phyloP scores from a whole-genome alignment of 2,113 vertebrate genomes.

The Ciconia stormi region DNA sequence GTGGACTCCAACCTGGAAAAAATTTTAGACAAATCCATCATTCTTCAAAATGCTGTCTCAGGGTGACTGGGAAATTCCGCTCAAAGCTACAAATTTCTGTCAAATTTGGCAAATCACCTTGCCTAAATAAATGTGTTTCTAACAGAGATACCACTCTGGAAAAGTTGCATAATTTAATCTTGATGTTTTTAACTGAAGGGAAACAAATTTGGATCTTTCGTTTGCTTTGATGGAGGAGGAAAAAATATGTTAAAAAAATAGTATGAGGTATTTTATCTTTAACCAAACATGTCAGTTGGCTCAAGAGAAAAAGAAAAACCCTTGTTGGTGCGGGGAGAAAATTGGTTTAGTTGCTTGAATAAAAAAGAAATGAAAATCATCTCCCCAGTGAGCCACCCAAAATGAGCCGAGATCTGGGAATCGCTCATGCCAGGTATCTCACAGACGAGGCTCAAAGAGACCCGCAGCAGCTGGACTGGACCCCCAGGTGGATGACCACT shows the following conservation, averaged over 20 bases:
- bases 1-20: background rate
- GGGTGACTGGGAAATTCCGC: background rate
- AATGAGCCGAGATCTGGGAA: background rate
- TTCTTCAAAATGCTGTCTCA: background rate
- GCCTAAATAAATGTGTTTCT: slow-evolving; percentile 5
- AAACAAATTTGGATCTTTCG: background rate
- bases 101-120: background rate
- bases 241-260: background rate
- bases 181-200: background rate
- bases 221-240: background rate
- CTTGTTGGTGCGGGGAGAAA: fast-evolving
- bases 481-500: background rate
- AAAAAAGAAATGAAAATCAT: background rate
- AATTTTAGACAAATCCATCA: background rate
- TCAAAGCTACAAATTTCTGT: background rate
- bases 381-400: background rate
- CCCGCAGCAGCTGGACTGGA: background rate
- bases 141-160: background rate
- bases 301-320: background rate
- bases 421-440: background rate
- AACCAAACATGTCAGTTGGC: background rate
- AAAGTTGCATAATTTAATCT: background rate
- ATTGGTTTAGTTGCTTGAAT: background rate
- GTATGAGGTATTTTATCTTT: background rate
- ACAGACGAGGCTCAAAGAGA: background rate